Evolutionary conservation across 2,113 vertebrate species (phyloP).

Genomic region (Lophius piscatorius): DNA sequence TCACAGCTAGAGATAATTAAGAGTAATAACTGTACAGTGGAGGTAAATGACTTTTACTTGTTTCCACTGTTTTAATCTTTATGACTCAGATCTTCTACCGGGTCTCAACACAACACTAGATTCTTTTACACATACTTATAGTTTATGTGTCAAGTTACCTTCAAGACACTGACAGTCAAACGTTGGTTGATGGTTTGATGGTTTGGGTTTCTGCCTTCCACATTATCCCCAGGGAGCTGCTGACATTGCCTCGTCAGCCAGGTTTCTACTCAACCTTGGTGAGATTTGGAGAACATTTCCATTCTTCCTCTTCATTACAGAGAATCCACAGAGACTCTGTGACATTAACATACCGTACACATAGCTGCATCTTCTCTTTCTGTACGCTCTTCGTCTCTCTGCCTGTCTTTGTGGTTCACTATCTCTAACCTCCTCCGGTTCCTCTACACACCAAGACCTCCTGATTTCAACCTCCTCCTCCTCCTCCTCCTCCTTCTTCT

Average conservation of each 20-base stretch:
- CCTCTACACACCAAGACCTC: conserved; percentile 6
- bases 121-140: neutral
- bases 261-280: conserved; percentile 26
- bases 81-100: too few species aligned
- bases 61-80: too few species aligned
- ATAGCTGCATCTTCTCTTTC: conserved; percentile 4
- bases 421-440: conserved; percentile 3
- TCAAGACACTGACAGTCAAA: neutral
- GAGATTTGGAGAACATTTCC: conserved; percentile 25
- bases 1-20: too few species aligned
- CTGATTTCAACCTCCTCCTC: conserved; percentile 1
- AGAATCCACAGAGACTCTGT: conserved; percentile 52
- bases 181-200: conserved; percentile 15
- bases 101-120: too few species aligned
- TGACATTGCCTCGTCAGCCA: conserved; percentile 46
- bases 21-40: too few species aligned
- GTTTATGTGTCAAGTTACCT: conserved; percentile 1
- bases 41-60: too few species aligned
- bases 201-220: neutral
- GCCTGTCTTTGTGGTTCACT: neutral
- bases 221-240: conserved; percentile 8
- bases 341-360: conserved; percentile 56
- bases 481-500: neutral
- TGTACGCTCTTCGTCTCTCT: conserved; percentile 18
- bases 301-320: conserved; percentile 23